Percentiles rank a stretch among this genome's conserved stretches.
These are phyloP conservation scores for Hybognathus amarus DNA, from an alignment of 2,797 vertebrate species.

Conservation along the genomic window DNA sequence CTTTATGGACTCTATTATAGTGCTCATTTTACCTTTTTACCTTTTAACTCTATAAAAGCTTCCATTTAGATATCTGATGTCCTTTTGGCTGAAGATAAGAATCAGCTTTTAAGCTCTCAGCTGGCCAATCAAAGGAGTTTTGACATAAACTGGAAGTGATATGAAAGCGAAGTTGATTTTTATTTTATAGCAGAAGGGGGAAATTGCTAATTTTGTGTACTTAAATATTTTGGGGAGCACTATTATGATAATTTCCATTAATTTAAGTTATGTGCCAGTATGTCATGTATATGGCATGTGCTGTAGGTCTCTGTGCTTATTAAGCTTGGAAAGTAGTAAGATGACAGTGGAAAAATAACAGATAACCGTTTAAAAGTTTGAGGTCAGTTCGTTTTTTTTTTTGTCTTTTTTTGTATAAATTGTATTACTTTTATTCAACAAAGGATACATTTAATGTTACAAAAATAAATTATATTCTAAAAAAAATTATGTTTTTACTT, in stretches of 20 bases:
- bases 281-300: too few species aligned
- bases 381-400: not conserved
- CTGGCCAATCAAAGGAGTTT: not conserved
- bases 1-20: constrained; percentile 25
- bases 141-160: too few species aligned
- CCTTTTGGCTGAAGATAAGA: constrained; percentile 10
- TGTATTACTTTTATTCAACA: not conserved
- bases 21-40: not conserved
- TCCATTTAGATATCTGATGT: constrained; percentile 45
- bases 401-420: not conserved
- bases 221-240: not conserved
- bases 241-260: too few species aligned
- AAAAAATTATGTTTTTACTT: not conserved
- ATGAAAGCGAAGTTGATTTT: not conserved
- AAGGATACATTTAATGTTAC: not conserved
- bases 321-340: too few species aligned
- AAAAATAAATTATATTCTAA: too few species aligned
- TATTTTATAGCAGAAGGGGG: not conserved
- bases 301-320: too few species aligned
- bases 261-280: too few species aligned
- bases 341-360: too few species aligned
- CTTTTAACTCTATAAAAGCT: constrained; percentile 32
- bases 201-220: not conserved
- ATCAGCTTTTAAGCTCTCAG: constrained; percentile 27
- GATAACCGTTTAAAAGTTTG: not conserved